Evolutionary conservation across 2,888 invertebrate species (phyloP).

Genomic region (Rhodophaea formosa): DNA sequence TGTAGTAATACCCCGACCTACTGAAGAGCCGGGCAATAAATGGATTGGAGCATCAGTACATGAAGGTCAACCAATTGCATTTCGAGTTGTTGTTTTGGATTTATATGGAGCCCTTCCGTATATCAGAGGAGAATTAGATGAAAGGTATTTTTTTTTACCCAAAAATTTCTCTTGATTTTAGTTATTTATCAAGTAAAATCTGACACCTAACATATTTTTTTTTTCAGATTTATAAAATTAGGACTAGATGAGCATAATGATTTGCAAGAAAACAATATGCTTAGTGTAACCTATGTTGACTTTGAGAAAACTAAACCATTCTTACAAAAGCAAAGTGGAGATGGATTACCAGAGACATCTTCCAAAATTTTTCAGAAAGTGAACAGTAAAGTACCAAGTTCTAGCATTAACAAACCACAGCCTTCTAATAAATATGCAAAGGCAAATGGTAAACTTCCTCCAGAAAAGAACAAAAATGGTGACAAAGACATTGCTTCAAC

Average conservation of each 20-base stretch:
- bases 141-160: constrained; percentile 51
- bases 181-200: not conserved
- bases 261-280: constrained; percentile 43
- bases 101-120: constrained; percentile 82
- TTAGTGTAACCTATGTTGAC: constrained; percentile 62
- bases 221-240: constrained; percentile 52
- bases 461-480: constrained; percentile 37
- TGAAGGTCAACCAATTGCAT: constrained; percentile 82
- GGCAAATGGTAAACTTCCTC: constrained; percentile 34
- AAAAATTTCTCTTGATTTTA: not conserved
- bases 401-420: constrained; percentile 32
- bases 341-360: constrained; percentile 38
- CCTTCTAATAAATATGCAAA: constrained; percentile 14
- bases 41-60: constrained; percentile 81
- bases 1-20: constrained; percentile 84
- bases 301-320: constrained; percentile 70
- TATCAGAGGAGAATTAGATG: constrained; percentile 82
- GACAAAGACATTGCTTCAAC: constrained; percentile 41
- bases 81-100: constrained; percentile 81
- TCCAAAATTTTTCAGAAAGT: constrained; percentile 33
- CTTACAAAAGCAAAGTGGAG: constrained; percentile 48
- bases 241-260: constrained; percentile 57
- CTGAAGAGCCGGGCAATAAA: constrained; percentile 66
- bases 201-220: not conserved
- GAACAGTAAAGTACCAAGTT: constrained; percentile 23